Evolutionary conservation across 2,113 vertebrate species (phyloP).

Genomic region (Ammodytes dubius): DNA sequence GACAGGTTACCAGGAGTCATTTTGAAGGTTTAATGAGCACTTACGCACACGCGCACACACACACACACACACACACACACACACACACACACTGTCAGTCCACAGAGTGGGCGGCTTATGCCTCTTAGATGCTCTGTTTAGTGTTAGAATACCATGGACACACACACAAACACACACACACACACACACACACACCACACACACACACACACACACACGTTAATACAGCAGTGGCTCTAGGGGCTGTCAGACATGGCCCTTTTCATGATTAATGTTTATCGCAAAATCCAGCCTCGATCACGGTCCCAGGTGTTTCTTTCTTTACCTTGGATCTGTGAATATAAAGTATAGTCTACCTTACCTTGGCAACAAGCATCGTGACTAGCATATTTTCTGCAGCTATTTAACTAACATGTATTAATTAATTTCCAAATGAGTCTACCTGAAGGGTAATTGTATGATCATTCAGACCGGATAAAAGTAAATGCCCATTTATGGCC

Average conservation of each 20-base stretch:
- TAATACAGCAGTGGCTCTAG: background rate
- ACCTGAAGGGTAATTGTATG: background rate
- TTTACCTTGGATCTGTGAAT: background rate
- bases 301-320: background rate
- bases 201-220: too few relatives aligned
- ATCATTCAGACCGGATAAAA: background rate
- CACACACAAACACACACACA: background rate
- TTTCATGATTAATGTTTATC: background rate
- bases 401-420: background rate
- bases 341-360: background rate
- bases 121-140: conserved; percentile 6
- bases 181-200: background rate
- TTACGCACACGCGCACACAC: conserved; percentile 7
- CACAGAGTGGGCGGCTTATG: conserved; percentile 57
- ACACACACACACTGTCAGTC: conserved; percentile 36
- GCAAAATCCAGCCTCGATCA: background rate
- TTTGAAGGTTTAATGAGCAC: conserved; percentile 50
- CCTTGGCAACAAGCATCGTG: background rate
- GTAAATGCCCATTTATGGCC: background rate
- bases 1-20: conserved; percentile 49
- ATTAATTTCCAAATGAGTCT: background rate
- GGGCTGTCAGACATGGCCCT: background rate
- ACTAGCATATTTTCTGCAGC: background rate
- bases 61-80: conserved; percentile 5
- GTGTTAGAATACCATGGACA: too few relatives aligned